Percentiles rank a stretch among this genome's conserved stretches.
phyloP scores from a whole-genome alignment of 2,113 vertebrate genomes.

The Beaufortia kweichowensis region DNA sequence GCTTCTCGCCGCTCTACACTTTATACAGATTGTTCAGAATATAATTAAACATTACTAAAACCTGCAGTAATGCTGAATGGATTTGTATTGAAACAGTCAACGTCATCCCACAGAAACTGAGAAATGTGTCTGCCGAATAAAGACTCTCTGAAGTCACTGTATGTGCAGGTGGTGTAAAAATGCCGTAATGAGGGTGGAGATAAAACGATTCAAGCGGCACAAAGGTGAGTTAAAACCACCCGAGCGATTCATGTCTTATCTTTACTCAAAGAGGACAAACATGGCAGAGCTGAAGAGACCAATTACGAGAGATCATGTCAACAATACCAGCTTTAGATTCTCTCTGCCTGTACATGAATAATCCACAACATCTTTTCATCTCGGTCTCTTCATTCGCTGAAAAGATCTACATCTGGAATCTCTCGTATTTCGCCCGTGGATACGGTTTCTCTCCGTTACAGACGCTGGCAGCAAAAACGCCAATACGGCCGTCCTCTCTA shows the following conservation, averaged over 20 bases:
- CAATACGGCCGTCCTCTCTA: conserved; percentile 43
- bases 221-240: conserved; percentile 8
- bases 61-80: too few relatives aligned
- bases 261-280: neutral
- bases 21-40: too few relatives aligned
- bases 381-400: conserved; percentile 22
- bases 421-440: conserved; percentile 39
- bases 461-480: conserved; percentile 44
- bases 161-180: neutral
- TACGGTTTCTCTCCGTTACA: conserved; percentile 47
- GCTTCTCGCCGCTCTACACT: too few relatives aligned
- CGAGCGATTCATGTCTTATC: conserved; percentile 8
- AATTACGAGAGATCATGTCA: conserved; percentile 3
- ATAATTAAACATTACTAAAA: too few relatives aligned
- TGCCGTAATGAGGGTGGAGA: neutral
- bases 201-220: neutral
- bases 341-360: conserved; percentile 4
- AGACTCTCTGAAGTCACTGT: neutral
- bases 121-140: neutral
- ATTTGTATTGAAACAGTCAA: too few relatives aligned
- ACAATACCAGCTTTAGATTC: conserved; percentile 1
- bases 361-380: conserved; percentile 23
- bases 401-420: conserved; percentile 56
- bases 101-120: too few relatives aligned
- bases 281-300: neutral